These are phyloP conservation scores for Tridacna gigas DNA, from an alignment of 2,888 invertebrate genomes.

Conservation along the genomic window DNA sequence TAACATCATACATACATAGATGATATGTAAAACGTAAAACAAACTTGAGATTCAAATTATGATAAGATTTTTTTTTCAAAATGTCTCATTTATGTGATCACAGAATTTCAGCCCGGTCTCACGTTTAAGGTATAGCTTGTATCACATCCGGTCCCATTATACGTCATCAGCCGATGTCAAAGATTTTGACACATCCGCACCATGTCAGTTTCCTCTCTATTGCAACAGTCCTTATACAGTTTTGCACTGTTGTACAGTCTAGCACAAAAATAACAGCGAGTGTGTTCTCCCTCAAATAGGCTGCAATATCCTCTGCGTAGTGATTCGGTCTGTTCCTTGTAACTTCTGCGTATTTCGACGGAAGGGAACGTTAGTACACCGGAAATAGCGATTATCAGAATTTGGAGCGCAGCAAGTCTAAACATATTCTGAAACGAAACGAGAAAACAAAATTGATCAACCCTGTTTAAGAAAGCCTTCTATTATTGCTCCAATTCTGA, in stretches of 20 bases:
- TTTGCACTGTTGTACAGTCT: conserved; percentile 50
- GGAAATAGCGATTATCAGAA: conserved; percentile 49
- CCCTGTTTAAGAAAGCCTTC: too few relatives aligned
- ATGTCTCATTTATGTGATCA: background rate
- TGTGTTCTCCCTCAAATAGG: conserved; percentile 48
- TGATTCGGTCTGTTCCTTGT: conserved; percentile 54
- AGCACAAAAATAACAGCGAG: conserved; percentile 59
- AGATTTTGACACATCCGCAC: conserved; percentile 37
- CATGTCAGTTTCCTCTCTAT: conserved; percentile 24
- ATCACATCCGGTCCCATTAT: background rate
- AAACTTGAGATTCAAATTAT: conserved; percentile 8
- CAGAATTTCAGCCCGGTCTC: background rate
- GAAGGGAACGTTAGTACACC: conserved; percentile 54
- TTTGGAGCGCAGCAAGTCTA: conserved; percentile 36
- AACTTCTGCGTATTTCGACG: conserved; percentile 57
- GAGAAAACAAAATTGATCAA: background rate
- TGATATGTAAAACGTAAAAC: background rate
- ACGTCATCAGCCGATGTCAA: background rate
- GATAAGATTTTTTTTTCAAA: background rate
- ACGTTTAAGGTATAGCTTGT: background rate
- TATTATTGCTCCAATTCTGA: too few relatives aligned
- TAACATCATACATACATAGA: too few relatives aligned
- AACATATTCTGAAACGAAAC: conserved; percentile 55
- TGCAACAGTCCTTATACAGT: conserved; percentile 59
- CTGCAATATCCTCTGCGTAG: conserved; percentile 52